Evolutionary conservation across 2,797 vertebrate species (phyloP), one percentile per base, ranked within the genome.

Genomic region (Mus spretus): DNA sequence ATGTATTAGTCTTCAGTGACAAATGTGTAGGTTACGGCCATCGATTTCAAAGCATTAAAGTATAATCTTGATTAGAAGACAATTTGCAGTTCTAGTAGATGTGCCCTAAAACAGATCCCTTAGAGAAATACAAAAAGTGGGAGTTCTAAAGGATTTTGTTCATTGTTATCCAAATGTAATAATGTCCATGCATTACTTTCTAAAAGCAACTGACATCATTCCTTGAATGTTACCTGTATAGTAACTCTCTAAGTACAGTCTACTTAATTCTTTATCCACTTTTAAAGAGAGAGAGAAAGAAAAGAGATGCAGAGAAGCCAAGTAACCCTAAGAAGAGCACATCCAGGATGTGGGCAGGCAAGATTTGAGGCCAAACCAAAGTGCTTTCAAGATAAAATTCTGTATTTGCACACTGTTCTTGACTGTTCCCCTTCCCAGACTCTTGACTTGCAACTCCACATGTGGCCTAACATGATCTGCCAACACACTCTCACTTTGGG

Each of bases 41-140:
- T 91, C 89, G 57, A 84, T 93, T 85, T 94, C 57, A 92, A 88
- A 93, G 55, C 3, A 19, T 82, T 78, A 63, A 95, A 87, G 83
- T 15, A 83, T 95, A 55, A 88, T 78, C 34, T 96, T 50, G 40
- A 3, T 19, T 70, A 9, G 6, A 57, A 91, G 93, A 94, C 31
- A 75, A 44, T 81, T 83, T 37, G 22, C 4, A 26, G 4, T 59
- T 95, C 93, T 85, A 79, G 63, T 72, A 20, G 77, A 47, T 50
- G 70, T 47, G 24, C 75, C 61, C 89, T 80, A 55, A 82, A 94
- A 67, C 37, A 81, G 79, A 87, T 85, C 15, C 12, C 34, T 86
- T 81, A 81, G 12, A 92, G 28, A 96, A 82, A 95, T 85, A 22
- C 13, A 81, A n/a, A 88, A 92, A 28, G 53, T 75, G 19, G 61